Base-by-base conservation (phyloP, 2,797 vertebrate genomes). In the Antrozous pallidus region DNA sequence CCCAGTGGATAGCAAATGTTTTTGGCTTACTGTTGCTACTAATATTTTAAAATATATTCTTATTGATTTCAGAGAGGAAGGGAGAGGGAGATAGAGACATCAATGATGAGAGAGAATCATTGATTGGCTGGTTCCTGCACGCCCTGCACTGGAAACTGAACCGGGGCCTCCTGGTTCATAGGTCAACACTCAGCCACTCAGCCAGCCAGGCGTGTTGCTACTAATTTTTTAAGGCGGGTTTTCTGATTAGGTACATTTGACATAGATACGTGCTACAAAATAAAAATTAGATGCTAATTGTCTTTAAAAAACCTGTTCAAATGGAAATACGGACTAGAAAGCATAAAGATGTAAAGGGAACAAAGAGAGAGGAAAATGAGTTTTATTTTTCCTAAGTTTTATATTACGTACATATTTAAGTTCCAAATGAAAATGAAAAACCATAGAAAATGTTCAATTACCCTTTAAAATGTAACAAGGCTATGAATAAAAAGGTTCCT, bases 381-480 rank as follows among this genome's bases (percentile, higher is more conserved):
- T 42, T 42, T 88, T 90, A 69, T 83, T 88, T 90, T 56, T 84
- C 67, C 31, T 61, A 70, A 89, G 26, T 78, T 94, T 36, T 8
- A 20, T 75, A 65, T 26, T 79, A 69, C 22, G 8, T 24, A 54
- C 8, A n/a, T 56, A 90, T 74, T 92, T 83, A 89, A 86, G n/a
- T 87, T 91, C 8, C 24, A 75, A 87, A 28, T 45, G 63, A 91
- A 95, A 94, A 92, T 51, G 63, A 17, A 73, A 73, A 87, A 36
- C 31, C 71, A 58, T 11, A 83, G 26, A 47, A 71, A 51, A 65
- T 40, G 26, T 28, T 95, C 8, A 83, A 9, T 93, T 12, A 91
- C 2, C 38, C 5, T 71, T 92, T 88, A 67, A 91, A 77, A 10
- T 20, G 40, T 20, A 82, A 74, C 26, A 42, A 2, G 16, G 16